Conservation (phyloP, 2,888 invertebrate species). For the Tetheella fluctuosa region DNA sequence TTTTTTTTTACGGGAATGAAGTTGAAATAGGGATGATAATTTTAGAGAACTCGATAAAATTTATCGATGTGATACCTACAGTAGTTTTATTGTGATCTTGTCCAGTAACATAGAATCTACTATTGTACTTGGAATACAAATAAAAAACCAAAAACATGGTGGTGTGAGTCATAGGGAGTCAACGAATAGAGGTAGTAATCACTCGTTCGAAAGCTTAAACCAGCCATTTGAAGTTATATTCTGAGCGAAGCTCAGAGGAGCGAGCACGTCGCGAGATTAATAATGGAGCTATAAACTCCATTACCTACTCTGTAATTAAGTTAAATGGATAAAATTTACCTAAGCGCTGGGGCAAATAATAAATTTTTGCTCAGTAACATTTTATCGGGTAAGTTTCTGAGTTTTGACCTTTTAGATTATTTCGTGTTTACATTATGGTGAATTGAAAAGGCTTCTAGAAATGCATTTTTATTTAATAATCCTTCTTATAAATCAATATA, state of each 20-base stretch:
- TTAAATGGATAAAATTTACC: slow-evolving; percentile 72
- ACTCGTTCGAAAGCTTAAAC: slow-evolving; percentile 36
- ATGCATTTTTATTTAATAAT: background rate
- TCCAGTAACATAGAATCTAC: background rate
- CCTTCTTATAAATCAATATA: too few relatives aligned
- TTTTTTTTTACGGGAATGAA: too few relatives aligned
- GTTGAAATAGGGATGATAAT: too few relatives aligned
- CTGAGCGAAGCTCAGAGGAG: slow-evolving; percentile 39
- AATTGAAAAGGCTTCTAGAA: background rate
- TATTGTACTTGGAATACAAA: background rate
- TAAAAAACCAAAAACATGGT: background rate
- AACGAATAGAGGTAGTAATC: slow-evolving; percentile 33
- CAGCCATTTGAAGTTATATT: slow-evolving; percentile 50
- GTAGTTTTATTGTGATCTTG: background rate
- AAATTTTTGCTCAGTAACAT: slow-evolving; percentile 57
- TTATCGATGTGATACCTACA: background rate
- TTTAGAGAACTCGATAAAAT: too few relatives aligned
- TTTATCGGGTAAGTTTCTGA: slow-evolving; percentile 40
- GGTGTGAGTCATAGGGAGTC: background rate
- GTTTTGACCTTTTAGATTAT: slow-evolving; percentile 27
- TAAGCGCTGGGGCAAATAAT: slow-evolving; percentile 62
- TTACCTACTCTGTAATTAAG: slow-evolving; percentile 74
- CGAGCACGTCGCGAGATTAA: slow-evolving; percentile 64
- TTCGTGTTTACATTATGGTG: slow-evolving; percentile 9
- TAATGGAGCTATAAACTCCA: slow-evolving; percentile 70